Conservation (phyloP, 1,140 invertebrate genomes). For the Argopecten irradians region DNA sequence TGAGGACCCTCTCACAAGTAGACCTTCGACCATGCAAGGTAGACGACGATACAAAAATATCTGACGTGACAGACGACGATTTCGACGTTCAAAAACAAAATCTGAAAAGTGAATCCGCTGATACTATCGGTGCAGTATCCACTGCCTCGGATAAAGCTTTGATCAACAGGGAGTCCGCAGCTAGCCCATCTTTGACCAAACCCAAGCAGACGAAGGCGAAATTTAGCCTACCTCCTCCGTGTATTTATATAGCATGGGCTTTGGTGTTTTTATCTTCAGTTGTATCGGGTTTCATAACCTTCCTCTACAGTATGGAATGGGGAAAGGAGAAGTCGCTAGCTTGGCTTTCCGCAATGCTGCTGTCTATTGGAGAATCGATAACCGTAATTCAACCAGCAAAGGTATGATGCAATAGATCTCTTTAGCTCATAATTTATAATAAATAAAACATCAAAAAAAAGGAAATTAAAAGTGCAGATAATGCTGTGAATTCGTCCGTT, state of each 20-base stretch:
- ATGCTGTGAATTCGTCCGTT: no score
- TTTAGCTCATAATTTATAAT: no score
- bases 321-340: constrained; percentile 64
- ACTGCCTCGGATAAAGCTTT: neutral
- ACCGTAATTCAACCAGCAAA: constrained; percentile 64
- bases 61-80: constrained; percentile 34
- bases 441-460: no score
- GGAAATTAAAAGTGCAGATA: no score
- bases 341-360: constrained; percentile 62
- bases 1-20: constrained; percentile 37
- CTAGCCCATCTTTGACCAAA: neutral
- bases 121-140: neutral
- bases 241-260: constrained; percentile 62
- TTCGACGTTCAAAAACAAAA: neutral
- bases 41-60: constrained; percentile 30
- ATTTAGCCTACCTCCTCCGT: constrained; percentile 59
- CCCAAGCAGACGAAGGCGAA: constrained; percentile 32
- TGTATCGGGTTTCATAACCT: constrained; percentile 64
- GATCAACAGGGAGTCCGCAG: neutral
- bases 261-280: constrained; percentile 56
- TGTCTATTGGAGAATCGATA: constrained; percentile 62
- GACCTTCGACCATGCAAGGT: constrained; percentile 12
- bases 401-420: constrained; percentile 43
- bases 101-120: neutral
- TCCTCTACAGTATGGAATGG: constrained; percentile 71